Base-by-base conservation (phyloP, 1,140 invertebrate genomes). In the Metopolophium dirhodum region DNA sequence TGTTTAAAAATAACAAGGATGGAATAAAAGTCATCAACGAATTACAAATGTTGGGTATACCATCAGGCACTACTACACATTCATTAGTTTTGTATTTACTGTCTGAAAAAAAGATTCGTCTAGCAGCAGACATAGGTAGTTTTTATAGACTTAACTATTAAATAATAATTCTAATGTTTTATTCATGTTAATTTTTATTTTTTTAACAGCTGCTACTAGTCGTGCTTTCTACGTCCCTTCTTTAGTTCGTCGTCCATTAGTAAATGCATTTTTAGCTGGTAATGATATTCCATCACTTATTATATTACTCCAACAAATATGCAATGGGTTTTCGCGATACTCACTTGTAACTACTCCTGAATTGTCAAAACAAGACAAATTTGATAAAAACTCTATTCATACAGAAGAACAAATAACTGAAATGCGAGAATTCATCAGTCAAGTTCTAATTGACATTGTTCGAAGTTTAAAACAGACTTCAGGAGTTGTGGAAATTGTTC, bases 281-380 rank as follows among this genome's bases (percentile, higher is more conserved):
- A 95, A 96, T 88, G 96, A 97, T 95, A 95, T 96, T n/a, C 95
- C 96, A 45, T 95, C 95, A 22, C 96, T 96, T 93, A 95, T 96
- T 7, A 95, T 94, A 7, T 95, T 96, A 93, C 93, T 96, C 7
- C 94, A 96, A 30, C 94, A 95, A 83, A 94, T 96, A 8, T 95
- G 95, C 94, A 96, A 96, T 88, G 95, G 95, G 85, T 7, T 95
- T 82, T 86, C 82, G 1, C 49, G 91, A 3, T 26, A 85, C 11
- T 30, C 82, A 7, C 82, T 93, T 22, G 82, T 93, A 23, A 85
- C 49, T 51, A 7, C 91, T 0, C 82, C 91, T 22, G 82, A 51
- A 30, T 57, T 22, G 30, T 51, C 51, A 85, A 93, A 86, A 93
- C 77, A 93, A 82, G 82, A 90, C 0, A 85, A 94, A 87, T 86